phyloP scores from a whole-genome alignment of 1,140 invertebrate genomes.

The Drosophila nasuta region DNA sequence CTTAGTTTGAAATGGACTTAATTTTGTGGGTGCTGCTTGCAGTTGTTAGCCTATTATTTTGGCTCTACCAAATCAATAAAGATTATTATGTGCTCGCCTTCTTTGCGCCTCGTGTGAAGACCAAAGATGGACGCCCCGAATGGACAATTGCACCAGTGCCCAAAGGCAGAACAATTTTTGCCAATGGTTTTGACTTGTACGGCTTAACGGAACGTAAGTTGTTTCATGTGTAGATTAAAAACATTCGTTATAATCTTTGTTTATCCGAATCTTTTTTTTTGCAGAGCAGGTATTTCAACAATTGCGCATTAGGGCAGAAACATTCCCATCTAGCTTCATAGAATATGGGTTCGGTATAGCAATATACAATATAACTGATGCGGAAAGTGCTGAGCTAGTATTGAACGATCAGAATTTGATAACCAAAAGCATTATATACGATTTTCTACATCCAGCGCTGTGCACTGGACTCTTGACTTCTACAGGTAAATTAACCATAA shows the following conservation, averaged over 20 bases:
- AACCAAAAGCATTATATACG: conserved; percentile 72
- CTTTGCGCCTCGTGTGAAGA: conserved; percentile 35
- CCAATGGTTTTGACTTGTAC: conserved; percentile 42
- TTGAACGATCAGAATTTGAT: conserved; percentile 68
- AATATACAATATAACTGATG: conserved; percentile 69
- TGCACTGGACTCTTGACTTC: conserved; percentile 89
- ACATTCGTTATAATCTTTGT: not conserved
- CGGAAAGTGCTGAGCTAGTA: conserved; percentile 59
- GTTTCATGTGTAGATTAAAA: not conserved
- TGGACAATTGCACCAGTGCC: conserved; percentile 24
- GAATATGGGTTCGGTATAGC: conserved; percentile 52
- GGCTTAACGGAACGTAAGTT: conserved; percentile 30
- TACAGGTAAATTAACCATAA: conserved; percentile 83
- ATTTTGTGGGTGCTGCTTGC: conserved; percentile 38
- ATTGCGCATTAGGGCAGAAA: conserved; percentile 15
- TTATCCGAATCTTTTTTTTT: not conserved
- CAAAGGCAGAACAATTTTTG: conserved; percentile 32
- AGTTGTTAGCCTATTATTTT: conserved; percentile 33
- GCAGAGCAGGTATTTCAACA: conserved; percentile 44
- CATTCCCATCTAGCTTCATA: conserved; percentile 45
- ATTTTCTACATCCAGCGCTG: conserved; percentile 89
- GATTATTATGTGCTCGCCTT: conserved; percentile 45
- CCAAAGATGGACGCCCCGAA: conserved; percentile 30
- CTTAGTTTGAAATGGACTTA: conserved; percentile 5
- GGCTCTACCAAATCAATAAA: conserved; percentile 43